Evolutionary conservation across 2,888 invertebrate species (phyloP).

Genomic region (Drosophila gaucha): DNA sequence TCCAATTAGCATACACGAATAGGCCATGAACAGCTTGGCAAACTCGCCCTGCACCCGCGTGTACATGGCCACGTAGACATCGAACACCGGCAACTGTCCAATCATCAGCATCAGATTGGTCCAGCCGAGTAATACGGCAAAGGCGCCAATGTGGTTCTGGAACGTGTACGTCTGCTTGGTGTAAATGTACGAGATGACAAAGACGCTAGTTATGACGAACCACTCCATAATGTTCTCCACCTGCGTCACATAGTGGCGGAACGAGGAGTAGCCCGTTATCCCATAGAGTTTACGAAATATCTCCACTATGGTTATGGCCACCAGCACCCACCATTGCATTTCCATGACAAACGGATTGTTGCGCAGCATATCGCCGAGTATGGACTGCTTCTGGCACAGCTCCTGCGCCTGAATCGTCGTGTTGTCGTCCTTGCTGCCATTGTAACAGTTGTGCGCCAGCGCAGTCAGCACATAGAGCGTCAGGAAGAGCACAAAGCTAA

Average conservation of each 20-base stretch:
- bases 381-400: constrained; percentile 91
- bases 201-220: constrained; percentile 93
- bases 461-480: constrained; percentile 93
- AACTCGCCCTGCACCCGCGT: constrained; percentile 95
- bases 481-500: constrained; percentile 92
- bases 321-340: constrained; percentile 93
- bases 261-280: constrained; percentile 92
- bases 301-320: constrained; percentile 92
- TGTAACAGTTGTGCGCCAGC: constrained; percentile 93
- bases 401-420: constrained; percentile 90
- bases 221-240: constrained; percentile 94
- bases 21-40: constrained; percentile 93
- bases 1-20: constrained; percentile 93
- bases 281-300: constrained; percentile 92
- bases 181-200: constrained; percentile 92
- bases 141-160: constrained; percentile 95
- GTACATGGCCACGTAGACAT: constrained; percentile 96
- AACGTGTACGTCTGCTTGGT: constrained; percentile 91
- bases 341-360: constrained; percentile 91
- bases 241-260: constrained; percentile 92
- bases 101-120: constrained; percentile 96
- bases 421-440: constrained; percentile 91
- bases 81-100: constrained; percentile 94
- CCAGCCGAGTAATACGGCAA: constrained; percentile 94
- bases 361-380: constrained; percentile 90